These are phyloP conservation scores for Ectemnius continuus DNA, from an alignment of 2,888 invertebrate genomes.

Conservation along the genomic window DNA sequence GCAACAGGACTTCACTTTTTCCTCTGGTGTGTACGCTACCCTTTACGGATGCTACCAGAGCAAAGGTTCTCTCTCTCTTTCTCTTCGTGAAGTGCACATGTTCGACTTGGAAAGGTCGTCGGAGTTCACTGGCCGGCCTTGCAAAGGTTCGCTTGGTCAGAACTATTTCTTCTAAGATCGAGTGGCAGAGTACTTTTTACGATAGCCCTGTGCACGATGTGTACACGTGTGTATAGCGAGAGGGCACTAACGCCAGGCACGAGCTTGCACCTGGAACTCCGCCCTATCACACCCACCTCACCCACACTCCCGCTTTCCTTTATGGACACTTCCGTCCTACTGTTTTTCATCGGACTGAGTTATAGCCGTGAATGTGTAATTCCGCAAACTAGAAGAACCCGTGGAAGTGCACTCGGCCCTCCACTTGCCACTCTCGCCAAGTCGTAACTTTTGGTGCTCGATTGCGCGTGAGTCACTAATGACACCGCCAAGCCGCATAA, in stretches of 20 bases:
- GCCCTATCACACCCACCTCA: slow-evolving; percentile 6
- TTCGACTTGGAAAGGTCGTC: slow-evolving; percentile 38
- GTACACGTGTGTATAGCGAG: slow-evolving; percentile 12
- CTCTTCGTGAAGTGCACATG: slow-evolving; percentile 6
- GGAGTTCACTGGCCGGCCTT: slow-evolving; percentile 49
- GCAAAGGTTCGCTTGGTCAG: slow-evolving; percentile 28
- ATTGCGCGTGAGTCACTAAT: neutral
- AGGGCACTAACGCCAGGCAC: neutral
- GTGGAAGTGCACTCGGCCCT: neutral
- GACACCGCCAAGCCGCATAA: neutral
- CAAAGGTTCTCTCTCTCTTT: too few relatives aligned
- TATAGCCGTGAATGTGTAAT: neutral
- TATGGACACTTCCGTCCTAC: slow-evolving; percentile 20
- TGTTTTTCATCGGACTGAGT: slow-evolving; percentile 21
- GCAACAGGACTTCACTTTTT: too few relatives aligned
- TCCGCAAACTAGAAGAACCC: neutral
- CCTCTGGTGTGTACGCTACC: too few relatives aligned
- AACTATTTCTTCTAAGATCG: slow-evolving; percentile 49
- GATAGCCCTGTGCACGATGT: slow-evolving; percentile 21
- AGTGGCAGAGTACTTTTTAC: slow-evolving; percentile 37
- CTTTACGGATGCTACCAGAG: too few relatives aligned
- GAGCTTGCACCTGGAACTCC: slow-evolving; percentile 21
- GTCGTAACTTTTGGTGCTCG: slow-evolving; percentile 2
- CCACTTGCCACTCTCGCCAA: neutral
- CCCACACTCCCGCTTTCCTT: slow-evolving; percentile 18